phyloP scores from a whole-genome alignment of 1,140 invertebrate genomes.

The Chymomyza costata region DNA sequence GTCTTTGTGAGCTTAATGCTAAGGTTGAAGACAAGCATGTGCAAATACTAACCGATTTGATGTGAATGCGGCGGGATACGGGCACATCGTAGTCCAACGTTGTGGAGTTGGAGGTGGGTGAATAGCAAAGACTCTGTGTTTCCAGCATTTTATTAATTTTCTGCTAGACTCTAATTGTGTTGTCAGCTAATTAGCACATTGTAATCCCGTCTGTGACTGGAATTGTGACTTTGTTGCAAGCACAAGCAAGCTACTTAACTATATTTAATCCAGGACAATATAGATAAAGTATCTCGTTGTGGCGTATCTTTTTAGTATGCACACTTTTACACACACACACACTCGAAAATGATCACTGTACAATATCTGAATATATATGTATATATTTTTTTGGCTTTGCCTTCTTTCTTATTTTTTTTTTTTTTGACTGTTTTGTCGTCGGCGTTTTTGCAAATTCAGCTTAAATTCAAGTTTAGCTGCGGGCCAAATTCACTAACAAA shows the following conservation, averaged over 20 bases:
- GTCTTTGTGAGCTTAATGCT: neutral
- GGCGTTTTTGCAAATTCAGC: slow-evolving; percentile 71
- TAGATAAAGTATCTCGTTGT: slow-evolving; percentile 67
- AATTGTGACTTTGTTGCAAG: slow-evolving; percentile 11
- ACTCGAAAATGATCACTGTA: slow-evolving; percentile 20
- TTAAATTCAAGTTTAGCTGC: slow-evolving; percentile 71
- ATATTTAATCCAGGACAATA: slow-evolving; percentile 75
- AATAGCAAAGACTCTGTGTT: slow-evolving; percentile 52
- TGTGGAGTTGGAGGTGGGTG: slow-evolving; percentile 50
- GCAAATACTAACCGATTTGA: slow-evolving; percentile 62
- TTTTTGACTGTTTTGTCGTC: slow-evolving; percentile 25
- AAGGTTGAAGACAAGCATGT: neutral
- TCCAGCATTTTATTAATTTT: slow-evolving; percentile 49
- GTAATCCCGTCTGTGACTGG: neutral
- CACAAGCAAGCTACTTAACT: slow-evolving; percentile 48
- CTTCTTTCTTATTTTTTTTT: slow-evolving; percentile 18
- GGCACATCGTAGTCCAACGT: slow-evolving; percentile 69
- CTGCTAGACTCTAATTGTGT: neutral
- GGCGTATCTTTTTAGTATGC: slow-evolving; percentile 10
- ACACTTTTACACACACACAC: slow-evolving; percentile 13
- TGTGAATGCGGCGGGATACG: slow-evolving; percentile 60
- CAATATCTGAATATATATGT: slow-evolving; percentile 45
- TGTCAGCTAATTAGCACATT: slow-evolving; percentile 23
- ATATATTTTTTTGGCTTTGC: slow-evolving; percentile 15
- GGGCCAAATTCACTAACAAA: slow-evolving; percentile 33